A percentile compares a stretch with the other conserved stretches of the same genome.
Conservation (phyloP, 2,113 vertebrate species). For the Athene noctua region DNA sequence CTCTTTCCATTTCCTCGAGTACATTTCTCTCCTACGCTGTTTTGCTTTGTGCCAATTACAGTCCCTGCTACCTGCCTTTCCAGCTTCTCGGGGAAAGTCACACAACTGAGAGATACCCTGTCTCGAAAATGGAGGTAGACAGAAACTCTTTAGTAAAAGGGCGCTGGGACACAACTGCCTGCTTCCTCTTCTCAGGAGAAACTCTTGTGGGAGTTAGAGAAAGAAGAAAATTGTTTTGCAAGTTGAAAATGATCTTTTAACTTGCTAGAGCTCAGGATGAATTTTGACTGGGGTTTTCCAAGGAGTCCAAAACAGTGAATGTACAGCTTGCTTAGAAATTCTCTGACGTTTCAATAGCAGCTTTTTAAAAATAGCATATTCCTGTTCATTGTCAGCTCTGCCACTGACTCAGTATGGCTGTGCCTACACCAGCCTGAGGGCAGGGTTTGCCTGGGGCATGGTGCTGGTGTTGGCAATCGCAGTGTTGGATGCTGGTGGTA, state of each 20-base stretch:
- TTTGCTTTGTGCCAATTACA: background rate
- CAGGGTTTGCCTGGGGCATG: background rate
- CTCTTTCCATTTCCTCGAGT: background rate
- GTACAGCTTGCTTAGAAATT: background rate
- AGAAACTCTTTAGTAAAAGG: background rate
- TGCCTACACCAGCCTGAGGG: background rate
- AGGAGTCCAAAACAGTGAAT: background rate
- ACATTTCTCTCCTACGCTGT: fast-evolving
- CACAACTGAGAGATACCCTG: background rate
- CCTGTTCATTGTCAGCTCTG: background rate
- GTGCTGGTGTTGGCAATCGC: fast-evolving
- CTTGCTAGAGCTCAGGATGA: background rate
- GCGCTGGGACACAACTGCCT: background rate
- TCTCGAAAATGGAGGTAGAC: background rate
- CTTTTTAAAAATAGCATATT: background rate
- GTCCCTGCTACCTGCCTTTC: background rate
- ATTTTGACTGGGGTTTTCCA: background rate
- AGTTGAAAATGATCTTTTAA: background rate
- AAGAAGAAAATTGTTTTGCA: background rate
- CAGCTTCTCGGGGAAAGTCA: fast-evolving
- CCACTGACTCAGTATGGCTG: background rate
- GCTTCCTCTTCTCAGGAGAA: background rate
- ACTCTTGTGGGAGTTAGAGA: background rate
- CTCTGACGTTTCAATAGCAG: background rate
- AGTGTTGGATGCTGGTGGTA: background rate